These are phyloP conservation scores for Limnephilus rhombicus DNA, from an alignment of 2,888 invertebrate genomes.

Conservation along the genomic window DNA sequence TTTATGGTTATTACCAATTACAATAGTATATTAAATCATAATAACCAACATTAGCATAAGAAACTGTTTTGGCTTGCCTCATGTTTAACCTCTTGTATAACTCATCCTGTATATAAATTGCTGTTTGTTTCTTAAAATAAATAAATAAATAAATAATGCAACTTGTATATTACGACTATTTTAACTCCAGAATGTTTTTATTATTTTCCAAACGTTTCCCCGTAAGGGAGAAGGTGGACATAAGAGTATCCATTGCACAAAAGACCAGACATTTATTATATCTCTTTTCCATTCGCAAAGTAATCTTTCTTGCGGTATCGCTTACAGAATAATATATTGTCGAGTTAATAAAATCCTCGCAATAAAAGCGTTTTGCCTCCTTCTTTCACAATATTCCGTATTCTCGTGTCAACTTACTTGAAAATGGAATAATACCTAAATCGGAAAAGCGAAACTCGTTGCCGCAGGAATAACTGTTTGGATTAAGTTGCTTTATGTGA, in stretches of 20 bases:
- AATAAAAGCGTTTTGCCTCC: neutral
- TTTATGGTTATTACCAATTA: no score
- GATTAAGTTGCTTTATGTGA: no score
- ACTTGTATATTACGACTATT: neutral
- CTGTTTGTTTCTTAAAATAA: no score
- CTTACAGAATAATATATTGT: conserved; percentile 7
- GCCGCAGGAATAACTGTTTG: no score
- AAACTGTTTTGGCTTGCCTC: no score
- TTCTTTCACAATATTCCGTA: neutral
- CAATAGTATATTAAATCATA: no score
- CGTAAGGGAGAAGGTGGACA: neutral
- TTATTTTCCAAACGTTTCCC: neutral
- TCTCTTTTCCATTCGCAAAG: neutral
- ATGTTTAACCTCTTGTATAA: no score
- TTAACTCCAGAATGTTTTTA: neutral
- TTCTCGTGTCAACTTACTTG: neutral
- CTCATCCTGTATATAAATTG: no score
- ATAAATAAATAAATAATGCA: no score
- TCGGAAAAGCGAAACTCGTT: neutral
- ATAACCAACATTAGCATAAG: no score
- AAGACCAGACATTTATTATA: neutral
- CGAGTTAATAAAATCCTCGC: neutral
- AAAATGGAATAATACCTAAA: neutral
- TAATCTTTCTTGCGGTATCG: neutral
- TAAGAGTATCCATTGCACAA: neutral